A percentile compares a stretch with the other conserved stretches of the same genome.
phyloP scores from a whole-genome alignment of 2,797 vertebrate species.

The Sebastolobus altivelis region DNA sequence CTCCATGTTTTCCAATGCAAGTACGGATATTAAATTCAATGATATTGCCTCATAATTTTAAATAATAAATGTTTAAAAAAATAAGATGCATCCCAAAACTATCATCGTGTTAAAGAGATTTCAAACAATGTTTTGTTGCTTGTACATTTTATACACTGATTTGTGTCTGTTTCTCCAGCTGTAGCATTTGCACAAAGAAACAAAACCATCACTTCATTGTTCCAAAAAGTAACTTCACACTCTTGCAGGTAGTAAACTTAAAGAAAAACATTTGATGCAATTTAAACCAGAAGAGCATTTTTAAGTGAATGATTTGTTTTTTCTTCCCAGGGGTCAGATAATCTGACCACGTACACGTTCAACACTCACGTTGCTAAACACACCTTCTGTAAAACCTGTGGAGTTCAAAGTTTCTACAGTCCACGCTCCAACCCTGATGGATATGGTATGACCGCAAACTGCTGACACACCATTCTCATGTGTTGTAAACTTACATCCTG shows the following conservation, averaged over 20 bases:
- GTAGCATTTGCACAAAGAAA: slow-evolving; percentile 97
- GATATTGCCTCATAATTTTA: not conserved
- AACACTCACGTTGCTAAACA: slow-evolving; percentile 93
- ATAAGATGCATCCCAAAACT: not conserved
- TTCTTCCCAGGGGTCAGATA: slow-evolving; percentile 87
- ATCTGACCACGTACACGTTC: slow-evolving; percentile 93
- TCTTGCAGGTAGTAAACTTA: slow-evolving; percentile 88
- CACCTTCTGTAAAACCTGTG: slow-evolving; percentile 96
- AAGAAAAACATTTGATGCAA: not conserved
- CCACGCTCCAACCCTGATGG: slow-evolving; percentile 96
- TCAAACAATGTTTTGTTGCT: not conserved
- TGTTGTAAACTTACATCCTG: slow-evolving; percentile 35
- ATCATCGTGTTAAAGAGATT: not conserved
- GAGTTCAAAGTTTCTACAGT: slow-evolving; percentile 96
- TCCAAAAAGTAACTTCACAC: slow-evolving; percentile 89
- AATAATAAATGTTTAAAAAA: not conserved
- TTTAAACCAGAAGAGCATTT: not conserved
- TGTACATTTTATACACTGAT: not conserved
- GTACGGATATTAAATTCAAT: slow-evolving; percentile 76
- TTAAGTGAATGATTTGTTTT: not conserved
- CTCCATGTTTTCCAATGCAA: slow-evolving; percentile 96
- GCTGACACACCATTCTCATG: slow-evolving; percentile 9
- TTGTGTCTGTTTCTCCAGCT: slow-evolving; percentile 79
- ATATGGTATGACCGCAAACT: slow-evolving; percentile 84
- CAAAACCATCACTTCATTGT: slow-evolving; percentile 97